Base-by-base conservation (phyloP, 2,113 vertebrate genomes). In the Neolamprologus sp. region DNA sequence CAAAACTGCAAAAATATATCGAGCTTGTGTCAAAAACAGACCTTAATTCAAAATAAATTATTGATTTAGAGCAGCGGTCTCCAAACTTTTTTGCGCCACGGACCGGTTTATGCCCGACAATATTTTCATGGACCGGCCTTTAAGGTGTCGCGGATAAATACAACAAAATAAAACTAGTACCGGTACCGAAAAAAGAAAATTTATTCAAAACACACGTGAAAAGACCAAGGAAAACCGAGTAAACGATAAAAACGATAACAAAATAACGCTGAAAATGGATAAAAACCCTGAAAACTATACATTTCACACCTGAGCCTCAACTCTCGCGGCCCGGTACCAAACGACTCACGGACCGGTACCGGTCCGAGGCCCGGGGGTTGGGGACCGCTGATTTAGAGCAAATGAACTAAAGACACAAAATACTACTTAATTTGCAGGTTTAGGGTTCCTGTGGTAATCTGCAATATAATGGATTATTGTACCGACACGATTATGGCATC, bases 401-500 rank as follows among this genome's bases (percentile, higher is more conserved):
- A 45, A 45, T 23, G 21, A 45, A 10, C 8, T 0, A 45, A 17
- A 45, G 21, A 45, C 40, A 14, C 21, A 45, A 45, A 73, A 73
- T 26, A 45, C 8, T 16, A 7, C 0, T 14, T 17, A 7, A 28
- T 49, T 75, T 26, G 13, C 12, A 23, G 37, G 65, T 71, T 71
- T 16, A 14, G 5, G 12, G 3, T 28, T 75, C 40, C 9, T 75
- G 42, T 0, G 2, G 21, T 17, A 19, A 17, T 5, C 42, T 47
- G 14, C 23, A 28, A 2, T 3, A 28, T 28, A 19, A 26, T 26
- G 21, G 40, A 2, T 45, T 1, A 45, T 9, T 45, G 4, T 45
- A 14, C 3, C 0, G 0, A 75, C n/a, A 23, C 7, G 2, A 71
- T 1, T 16, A 16, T 23, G n/a, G n/a, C 68, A 47, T 45, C 37